Conservation (phyloP, 2,797 vertebrate genomes). For the Alectoris magna region DNA sequence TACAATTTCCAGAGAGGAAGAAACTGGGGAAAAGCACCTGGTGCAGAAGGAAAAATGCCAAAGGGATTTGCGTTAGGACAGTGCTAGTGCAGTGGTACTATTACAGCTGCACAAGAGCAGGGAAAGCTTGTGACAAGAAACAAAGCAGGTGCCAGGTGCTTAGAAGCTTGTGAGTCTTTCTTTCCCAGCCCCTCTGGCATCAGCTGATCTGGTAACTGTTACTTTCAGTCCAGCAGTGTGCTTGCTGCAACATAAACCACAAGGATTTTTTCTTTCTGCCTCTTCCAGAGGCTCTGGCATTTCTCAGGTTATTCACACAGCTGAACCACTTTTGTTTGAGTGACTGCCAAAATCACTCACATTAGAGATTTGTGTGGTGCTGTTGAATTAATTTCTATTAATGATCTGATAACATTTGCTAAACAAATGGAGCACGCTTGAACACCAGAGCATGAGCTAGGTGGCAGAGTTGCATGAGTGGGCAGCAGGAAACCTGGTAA, state of each 20-base stretch:
- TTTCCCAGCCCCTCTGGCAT: background rate
- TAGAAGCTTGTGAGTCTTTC: background rate
- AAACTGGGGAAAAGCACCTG: background rate
- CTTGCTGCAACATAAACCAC: background rate
- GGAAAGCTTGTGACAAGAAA: background rate
- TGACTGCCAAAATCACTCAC: background rate
- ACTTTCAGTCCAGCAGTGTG: background rate
- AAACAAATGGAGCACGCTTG: background rate
- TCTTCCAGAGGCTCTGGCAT: background rate
- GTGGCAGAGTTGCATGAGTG: background rate
- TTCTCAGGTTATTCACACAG: background rate
- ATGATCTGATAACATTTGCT: background rate
- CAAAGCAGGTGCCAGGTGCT: background rate
- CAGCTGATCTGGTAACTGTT: background rate
- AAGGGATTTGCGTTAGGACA: background rate
- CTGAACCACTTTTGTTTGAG: background rate
- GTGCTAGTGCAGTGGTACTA: rapidly evolving
- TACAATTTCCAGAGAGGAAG: background rate
- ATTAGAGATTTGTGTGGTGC: background rate
- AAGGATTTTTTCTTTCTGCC: background rate
- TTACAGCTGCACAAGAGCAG: background rate
- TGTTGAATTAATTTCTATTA: background rate
- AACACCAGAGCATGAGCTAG: background rate
- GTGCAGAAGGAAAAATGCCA: background rate
- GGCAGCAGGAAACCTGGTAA: background rate